Conservation (phyloP, 2,113 vertebrate genomes). For the Papio anubis region DNA sequence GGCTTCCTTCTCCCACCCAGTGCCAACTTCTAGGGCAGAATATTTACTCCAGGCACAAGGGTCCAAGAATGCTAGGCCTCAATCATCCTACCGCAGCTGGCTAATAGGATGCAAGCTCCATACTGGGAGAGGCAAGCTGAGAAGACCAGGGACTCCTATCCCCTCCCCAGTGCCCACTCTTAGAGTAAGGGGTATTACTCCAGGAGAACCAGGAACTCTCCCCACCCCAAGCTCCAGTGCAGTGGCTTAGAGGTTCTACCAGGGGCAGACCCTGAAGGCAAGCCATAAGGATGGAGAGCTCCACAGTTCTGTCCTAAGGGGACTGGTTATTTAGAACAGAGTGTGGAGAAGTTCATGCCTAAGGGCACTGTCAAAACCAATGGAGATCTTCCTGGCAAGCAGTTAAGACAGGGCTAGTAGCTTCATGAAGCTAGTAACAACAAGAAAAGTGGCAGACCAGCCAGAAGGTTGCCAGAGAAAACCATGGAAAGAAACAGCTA, state of each 20-base stretch:
- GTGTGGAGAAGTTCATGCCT: background rate
- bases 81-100: background rate
- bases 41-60: background rate
- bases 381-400: background rate
- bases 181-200: background rate
- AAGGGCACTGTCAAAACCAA: background rate
- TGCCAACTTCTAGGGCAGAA: background rate
- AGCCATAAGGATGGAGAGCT: background rate
- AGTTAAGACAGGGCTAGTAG: background rate
- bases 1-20: background rate
- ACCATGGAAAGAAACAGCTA: background rate
- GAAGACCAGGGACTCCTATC: background rate
- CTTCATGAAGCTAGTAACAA: conserved; percentile 9
- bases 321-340: background rate
- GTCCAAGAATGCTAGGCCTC: background rate
- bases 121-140: background rate
- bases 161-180: background rate
- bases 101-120: background rate
- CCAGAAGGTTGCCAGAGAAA: background rate
- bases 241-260: background rate
- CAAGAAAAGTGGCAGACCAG: background rate
- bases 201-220: background rate
- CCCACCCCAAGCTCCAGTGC: background rate
- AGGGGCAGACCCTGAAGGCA: background rate
- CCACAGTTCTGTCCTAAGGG: background rate